These are phyloP conservation scores for Ridgeia piscesae DNA, from an alignment of 1,140 invertebrate species.

Conservation along the genomic window DNA sequence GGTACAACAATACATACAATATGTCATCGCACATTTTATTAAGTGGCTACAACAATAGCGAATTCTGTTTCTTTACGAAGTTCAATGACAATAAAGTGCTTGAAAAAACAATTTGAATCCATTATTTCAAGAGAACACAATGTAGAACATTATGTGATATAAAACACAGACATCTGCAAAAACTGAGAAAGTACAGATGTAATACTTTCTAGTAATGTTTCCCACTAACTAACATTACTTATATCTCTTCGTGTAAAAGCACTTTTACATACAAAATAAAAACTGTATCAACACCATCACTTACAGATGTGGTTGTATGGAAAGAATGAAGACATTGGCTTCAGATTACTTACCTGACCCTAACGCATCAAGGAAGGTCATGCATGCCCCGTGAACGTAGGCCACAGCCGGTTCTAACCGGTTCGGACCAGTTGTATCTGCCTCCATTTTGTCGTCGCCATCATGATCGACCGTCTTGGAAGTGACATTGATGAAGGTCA, in stretches of 20 bases:
- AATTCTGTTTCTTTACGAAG: too few species aligned
- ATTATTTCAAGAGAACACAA: background rate
- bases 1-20: too few species aligned
- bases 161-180: background rate
- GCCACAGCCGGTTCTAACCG: constrained; percentile 43
- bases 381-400: constrained; percentile 84
- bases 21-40: too few species aligned
- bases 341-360: constrained; percentile 51
- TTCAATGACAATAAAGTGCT: too few species aligned
- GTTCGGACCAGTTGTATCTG: constrained; percentile 18
- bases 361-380: constrained; percentile 89
- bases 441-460: constrained; percentile 31
- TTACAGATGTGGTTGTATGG: background rate
- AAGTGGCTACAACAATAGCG: too few species aligned
- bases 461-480: background rate
- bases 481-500: constrained; percentile 76
- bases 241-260: background rate
- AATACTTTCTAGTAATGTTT: background rate
- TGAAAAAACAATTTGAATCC: background rate
- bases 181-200: background rate
- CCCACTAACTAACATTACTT: background rate
- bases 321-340: background rate
- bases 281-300: background rate
- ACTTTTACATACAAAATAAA: background rate
- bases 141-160: background rate